Evolutionary conservation across 2,797 vertebrate species (phyloP), one percentile per base, ranked within the genome.

Genomic region (Neosalanx taihuensis): DNA sequence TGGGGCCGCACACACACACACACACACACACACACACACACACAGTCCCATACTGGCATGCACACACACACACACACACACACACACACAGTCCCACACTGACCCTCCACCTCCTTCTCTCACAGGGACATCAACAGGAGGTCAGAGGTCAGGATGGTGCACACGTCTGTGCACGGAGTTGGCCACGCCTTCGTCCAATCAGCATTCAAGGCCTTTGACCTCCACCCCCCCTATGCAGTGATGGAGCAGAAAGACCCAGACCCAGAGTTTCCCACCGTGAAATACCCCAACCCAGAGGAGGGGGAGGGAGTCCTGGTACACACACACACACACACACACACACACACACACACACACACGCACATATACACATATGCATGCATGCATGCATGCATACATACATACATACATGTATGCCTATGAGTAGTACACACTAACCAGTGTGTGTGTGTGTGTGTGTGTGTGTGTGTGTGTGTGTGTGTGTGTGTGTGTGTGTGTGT

Each of bases 221-320:
- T 99, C 23, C 89, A 30, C 20, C 93, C 95, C 70, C 97, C 96
- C 0, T 92, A 92, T 29, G 94, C 97, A 0, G 97, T 99, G 12
- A 89, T 93, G 12, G 94, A 99, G 72, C 98, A 99, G 90, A 97
- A 96, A 79, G 95, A 96, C 65, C 97, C 97, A 0, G 94, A 99
- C 78, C 97, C 98, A 0, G 96, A 98, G 77, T 99, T 99, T 83
- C 95, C 97, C 41, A 99, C 98, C 0, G 95, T 99, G 74, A 96
- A 95, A 84, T 98, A 98, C 82, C 98, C 98, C 0, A 99, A 99
- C 81, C 98, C 98, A 0, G 98, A 99, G 85, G 98, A 99, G 88
- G 98, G 98, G 64, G 92, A 97, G 84, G 97, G 95, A 72, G 97
- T 99, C 71, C 89, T 99, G 95, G 98, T 99, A 93, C 84, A 79